Evolutionary conservation across 2,888 invertebrate genomes (phyloP).

Genomic region (Vesta saturnalis): DNA sequence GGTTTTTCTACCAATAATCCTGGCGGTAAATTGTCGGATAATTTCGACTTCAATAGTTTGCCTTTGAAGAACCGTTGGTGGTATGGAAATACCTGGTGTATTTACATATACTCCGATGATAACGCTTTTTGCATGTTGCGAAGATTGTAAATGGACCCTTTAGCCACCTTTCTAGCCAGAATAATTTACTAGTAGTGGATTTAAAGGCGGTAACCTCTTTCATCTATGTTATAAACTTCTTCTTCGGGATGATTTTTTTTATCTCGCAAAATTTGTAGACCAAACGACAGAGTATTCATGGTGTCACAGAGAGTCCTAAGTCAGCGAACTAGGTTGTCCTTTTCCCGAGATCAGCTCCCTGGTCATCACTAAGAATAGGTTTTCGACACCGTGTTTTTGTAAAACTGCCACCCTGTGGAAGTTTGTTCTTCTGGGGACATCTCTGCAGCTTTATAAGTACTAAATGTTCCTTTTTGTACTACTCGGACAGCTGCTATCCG

Average conservation of each 20-base stretch:
- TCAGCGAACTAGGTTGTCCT: too few species aligned
- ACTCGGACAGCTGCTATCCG: background rate
- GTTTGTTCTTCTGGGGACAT: background rate
- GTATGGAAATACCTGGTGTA: too few species aligned
- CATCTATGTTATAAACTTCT: slow-evolving; percentile 10
- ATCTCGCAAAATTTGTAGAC: background rate
- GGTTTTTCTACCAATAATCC: background rate
- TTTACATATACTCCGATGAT: slow-evolving; percentile 42
- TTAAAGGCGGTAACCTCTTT: background rate
- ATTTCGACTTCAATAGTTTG: too few species aligned
- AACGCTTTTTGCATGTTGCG: background rate
- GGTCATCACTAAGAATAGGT: background rate
- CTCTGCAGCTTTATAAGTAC: background rate
- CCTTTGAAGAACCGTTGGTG: too few species aligned
- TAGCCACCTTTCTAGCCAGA: slow-evolving; percentile 44
- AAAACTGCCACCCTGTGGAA: background rate
- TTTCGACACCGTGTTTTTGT: background rate
- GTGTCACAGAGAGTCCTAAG: background rate
- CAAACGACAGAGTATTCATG: background rate
- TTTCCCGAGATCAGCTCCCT: background rate
- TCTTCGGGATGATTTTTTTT: background rate
- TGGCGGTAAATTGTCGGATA: background rate
- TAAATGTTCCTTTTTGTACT: background rate
- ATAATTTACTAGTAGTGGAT: slow-evolving; percentile 17
- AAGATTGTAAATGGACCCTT: slow-evolving; percentile 7